Evolutionary conservation across 2,113 vertebrate species (phyloP), one percentile per base, ranked within the genome.

Genomic region (Puma concolor): DNA sequence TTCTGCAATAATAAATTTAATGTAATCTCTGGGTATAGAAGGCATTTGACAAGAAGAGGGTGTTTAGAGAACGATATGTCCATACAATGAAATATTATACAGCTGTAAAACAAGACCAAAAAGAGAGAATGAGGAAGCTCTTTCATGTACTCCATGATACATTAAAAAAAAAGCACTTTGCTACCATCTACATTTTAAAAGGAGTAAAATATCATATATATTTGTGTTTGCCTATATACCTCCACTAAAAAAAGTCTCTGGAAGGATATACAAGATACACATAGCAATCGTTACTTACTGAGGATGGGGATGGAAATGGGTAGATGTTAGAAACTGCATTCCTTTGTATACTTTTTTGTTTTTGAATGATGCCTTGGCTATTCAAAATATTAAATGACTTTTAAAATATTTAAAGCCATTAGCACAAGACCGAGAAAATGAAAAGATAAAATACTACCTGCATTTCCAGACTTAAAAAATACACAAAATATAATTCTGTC

Each of bases 351-450:
- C 1, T 33, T 72, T 44, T 54, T 67, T 29, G 48, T 13, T 76
- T 86, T 81, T 89, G 57, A 86, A 80, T 48, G 44, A 89, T 76
- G 54, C 16, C 52, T 94, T 89, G 71, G 33, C 23, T 36, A 71
- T 96, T 96, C 27, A 97, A 89, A 92, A 74, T 69, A 92, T 60
- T 50, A 88, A 91, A 50, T 25, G 27, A 71, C 31, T 72, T 88
- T 80, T 7, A 0, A 74, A 80, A 29, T 54, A 19, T n/a, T 50
- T 83, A 38, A 91, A 84, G 27, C n/a, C 63, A 60, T 14, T 5
- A 54, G 31, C 50, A 52, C 60, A 94, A 97, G 23, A 63, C 33
- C 38, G 85, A 72, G 38, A 87, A 91, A n/a, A 81, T 48, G 82
- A 89, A 77, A 67, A 69, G 33, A 95, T 31, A 86, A 93, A 95